A percentile compares a stretch with the other conserved stretches of the same genome.
Evolutionary conservation across 2,888 invertebrate genomes (phyloP).

Genomic region (Eulithis prunata): DNA sequence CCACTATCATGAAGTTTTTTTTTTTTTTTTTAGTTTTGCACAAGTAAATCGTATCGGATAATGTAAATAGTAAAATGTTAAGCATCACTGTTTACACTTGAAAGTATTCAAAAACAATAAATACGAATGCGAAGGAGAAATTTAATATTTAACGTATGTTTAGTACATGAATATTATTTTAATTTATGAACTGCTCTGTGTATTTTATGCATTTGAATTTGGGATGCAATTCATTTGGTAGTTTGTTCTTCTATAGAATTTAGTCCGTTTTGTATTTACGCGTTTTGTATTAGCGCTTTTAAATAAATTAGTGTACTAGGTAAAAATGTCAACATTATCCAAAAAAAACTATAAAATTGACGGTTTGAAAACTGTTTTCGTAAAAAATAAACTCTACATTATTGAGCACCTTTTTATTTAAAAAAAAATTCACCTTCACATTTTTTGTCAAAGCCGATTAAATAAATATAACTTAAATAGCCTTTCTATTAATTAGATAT

Average conservation of each 20-base stretch:
- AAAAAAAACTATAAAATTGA: too few species aligned
- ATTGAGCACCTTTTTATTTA: too few species aligned
- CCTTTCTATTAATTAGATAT: neutral
- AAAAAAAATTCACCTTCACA: too few species aligned
- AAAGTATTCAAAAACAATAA: constrained; percentile 41
- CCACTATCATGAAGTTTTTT: too few species aligned
- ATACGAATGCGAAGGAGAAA: constrained; percentile 31
- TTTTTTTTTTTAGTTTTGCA: neutral
- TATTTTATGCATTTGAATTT: neutral
- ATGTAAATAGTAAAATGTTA: constrained; percentile 8
- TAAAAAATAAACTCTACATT: too few species aligned
- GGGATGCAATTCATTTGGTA: neutral
- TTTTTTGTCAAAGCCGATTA: too few species aligned
- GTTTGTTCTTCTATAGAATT: neutral
- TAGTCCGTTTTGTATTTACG: too few species aligned
- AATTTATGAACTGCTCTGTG: constrained; percentile 9
- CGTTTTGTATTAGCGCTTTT: too few species aligned
- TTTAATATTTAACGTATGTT: constrained; percentile 34
- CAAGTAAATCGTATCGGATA: constrained; percentile 12
- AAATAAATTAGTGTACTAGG: too few species aligned
- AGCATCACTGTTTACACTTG: constrained; percentile 33
- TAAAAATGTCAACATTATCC: too few species aligned
- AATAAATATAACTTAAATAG: too few species aligned
- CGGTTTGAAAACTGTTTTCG: too few species aligned
- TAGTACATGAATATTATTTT: constrained; percentile 21